Evolutionary conservation across 1,140 invertebrate species (phyloP).

Genomic region (Coptotermes formosanus): DNA sequence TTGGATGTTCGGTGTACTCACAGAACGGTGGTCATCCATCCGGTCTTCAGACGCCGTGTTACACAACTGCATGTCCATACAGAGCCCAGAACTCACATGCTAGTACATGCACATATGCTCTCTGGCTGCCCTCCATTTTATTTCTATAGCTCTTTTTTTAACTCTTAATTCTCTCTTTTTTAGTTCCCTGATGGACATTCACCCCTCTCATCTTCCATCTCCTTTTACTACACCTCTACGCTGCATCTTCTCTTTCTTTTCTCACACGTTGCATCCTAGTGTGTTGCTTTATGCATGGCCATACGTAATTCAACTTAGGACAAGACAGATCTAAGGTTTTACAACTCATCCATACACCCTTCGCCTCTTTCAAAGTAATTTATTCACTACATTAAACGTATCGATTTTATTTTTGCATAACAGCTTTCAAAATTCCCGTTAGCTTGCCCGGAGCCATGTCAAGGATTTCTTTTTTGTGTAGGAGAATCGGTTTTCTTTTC

Average conservation of each 20-base stretch:
- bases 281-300: neutral
- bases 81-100: neutral
- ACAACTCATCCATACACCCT: too few relatives aligned
- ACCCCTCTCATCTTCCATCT: neutral
- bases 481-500: too few relatives aligned
- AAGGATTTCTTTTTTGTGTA: too few relatives aligned
- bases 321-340: neutral
- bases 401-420: too few relatives aligned
- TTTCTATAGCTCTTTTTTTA: neutral
- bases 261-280: neutral
- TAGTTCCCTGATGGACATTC: conserved; percentile 10
- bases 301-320: neutral
- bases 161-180: conserved; percentile 1
- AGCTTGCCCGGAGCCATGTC: too few relatives aligned
- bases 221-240: neutral
- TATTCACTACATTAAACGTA: too few relatives aligned
- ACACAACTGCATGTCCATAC: neutral
- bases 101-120: neutral
- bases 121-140: neutral
- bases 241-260: neutral
- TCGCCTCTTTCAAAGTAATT: too few relatives aligned
- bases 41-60: neutral
- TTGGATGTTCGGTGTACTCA: neutral
- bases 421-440: too few relatives aligned
- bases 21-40: neutral